Evolutionary conservation across 2,113 vertebrate species (phyloP), one percentile per base, ranked within the genome.

Genomic region (Sinocyclocheilus anshuiensis): DNA sequence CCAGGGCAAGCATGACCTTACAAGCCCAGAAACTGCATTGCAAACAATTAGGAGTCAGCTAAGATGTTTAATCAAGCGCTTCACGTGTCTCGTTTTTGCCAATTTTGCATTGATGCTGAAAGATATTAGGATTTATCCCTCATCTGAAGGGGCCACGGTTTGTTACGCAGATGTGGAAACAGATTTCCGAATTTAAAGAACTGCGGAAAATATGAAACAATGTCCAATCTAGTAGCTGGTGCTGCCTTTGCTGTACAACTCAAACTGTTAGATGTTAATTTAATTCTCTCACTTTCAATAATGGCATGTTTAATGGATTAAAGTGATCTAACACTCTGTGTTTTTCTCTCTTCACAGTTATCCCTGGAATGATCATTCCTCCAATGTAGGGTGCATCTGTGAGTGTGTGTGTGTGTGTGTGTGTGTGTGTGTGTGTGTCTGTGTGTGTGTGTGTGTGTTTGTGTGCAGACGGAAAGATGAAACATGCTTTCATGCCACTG

Each of bases 341-440:
- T 89, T 26, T 85, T 39, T 87, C 87, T 88, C 63, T 81, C 33
- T 69, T 92, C 92, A 89, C 95, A 98, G 97, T 96, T 91, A 97
- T 98, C 94, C 97, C 97, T 90, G 97, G 97, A 95, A 98, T 97
- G 97, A 98, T 99, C 87, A 96, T 97, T 93, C 97, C 97, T 93
- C 97, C 97, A 92, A 98, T 99, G 97, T 99, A 97, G 97, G 96
- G 94, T 92, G 91, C 94, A 92, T 94, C 94, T 42, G 79, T 55
- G 87, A 26, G 89, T 75, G 65, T 57, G 81, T 63, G 81, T 59
- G 81, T 80, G 84, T 61, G 77, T 39, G 84, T 89, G 90, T 89
- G 83, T 81, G 86, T 81, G 88, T 33, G 42, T 42, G 39, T 45
- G 42, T 42, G 39, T 42, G 39, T 42, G 39, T 7, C 6, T 42